phyloP scores from a whole-genome alignment of 2,888 invertebrate genomes.

The Calephelis perditalis region DNA sequence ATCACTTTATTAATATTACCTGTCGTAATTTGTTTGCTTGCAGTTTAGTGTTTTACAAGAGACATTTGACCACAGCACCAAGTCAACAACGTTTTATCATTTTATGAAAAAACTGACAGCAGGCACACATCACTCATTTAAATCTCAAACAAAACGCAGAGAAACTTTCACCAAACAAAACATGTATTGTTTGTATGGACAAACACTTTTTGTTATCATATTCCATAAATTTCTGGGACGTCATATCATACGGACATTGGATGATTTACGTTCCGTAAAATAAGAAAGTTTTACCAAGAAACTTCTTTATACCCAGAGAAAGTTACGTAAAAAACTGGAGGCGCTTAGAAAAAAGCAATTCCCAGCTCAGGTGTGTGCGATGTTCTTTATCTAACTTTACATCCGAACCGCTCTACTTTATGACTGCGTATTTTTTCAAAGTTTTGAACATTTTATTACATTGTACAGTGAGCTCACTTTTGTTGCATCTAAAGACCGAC shows the following conservation, averaged over 20 bases:
- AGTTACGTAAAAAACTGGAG: constrained; percentile 75
- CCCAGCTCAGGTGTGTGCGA: constrained; percentile 78
- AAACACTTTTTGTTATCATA: constrained; percentile 50
- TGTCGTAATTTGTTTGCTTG: too few species aligned
- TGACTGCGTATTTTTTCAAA: constrained; percentile 71
- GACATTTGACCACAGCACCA: too few species aligned
- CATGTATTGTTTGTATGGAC: constrained; percentile 57
- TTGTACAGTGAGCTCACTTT: constrained; percentile 58
- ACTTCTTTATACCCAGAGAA: constrained; percentile 75
- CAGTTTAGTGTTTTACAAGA: too few species aligned
- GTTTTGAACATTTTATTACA: constrained; percentile 75
- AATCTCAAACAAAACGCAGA: background rate
- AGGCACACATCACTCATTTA: background rate
- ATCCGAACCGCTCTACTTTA: constrained; percentile 75
- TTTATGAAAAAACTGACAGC: too few species aligned
- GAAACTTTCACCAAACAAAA: constrained; percentile 35
- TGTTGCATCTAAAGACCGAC: constrained; percentile 50
- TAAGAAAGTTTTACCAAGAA: constrained; percentile 67
- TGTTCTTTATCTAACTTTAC: constrained; percentile 79
- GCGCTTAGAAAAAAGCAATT: constrained; percentile 78
- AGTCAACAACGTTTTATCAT: too few species aligned
- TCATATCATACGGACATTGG: constrained; percentile 52
- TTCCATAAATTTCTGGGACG: constrained; percentile 49
- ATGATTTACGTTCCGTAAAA: constrained; percentile 65
- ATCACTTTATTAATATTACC: too few species aligned